A percentile compares a stretch with the other conserved stretches of the same genome.
Evolutionary conservation across 1,140 invertebrate species (phyloP).

Genomic region (Drosophila leontia): DNA sequence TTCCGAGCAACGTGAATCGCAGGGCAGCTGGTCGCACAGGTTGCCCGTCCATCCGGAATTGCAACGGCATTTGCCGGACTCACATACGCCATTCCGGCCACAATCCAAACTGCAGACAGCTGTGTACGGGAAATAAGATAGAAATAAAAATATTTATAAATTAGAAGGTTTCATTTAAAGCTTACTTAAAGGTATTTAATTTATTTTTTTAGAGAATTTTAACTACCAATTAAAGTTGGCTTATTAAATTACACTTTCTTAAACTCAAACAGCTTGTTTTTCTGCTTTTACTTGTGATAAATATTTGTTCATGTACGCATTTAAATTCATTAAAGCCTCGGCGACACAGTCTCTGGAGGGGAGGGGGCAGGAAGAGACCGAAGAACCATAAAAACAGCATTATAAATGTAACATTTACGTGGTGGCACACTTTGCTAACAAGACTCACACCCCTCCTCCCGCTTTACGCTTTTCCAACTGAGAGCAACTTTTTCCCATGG

Average conservation of each 20-base stretch:
- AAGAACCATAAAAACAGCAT: slow-evolving; percentile 77
- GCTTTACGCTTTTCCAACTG: background rate
- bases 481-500: slow-evolving; percentile 5
- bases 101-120: slow-evolving; percentile 96
- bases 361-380: background rate
- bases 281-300: slow-evolving; percentile 1
- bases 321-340: slow-evolving; percentile 54
- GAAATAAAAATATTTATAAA: background rate
- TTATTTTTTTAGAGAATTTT: background rate
- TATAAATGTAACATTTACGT: slow-evolving; percentile 82
- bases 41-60: slow-evolving; percentile 95
- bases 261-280: background rate
- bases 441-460: slow-evolving; percentile 4
- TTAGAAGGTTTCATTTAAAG: slow-evolving; percentile 1
- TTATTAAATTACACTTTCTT: background rate
- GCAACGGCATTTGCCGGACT: slow-evolving; percentile 95
- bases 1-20: slow-evolving; percentile 95
- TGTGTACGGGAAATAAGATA: slow-evolving; percentile 79
- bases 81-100: slow-evolving; percentile 94
- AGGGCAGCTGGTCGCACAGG: slow-evolving; percentile 94
- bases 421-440: slow-evolving; percentile 52
- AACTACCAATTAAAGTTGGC: background rate
- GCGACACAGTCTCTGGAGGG: background rate
- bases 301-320: slow-evolving; percentile 16
- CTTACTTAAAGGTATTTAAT: background rate